phyloP scores from a whole-genome alignment of 2,888 invertebrate genomes.

The Macaria notata region DNA sequence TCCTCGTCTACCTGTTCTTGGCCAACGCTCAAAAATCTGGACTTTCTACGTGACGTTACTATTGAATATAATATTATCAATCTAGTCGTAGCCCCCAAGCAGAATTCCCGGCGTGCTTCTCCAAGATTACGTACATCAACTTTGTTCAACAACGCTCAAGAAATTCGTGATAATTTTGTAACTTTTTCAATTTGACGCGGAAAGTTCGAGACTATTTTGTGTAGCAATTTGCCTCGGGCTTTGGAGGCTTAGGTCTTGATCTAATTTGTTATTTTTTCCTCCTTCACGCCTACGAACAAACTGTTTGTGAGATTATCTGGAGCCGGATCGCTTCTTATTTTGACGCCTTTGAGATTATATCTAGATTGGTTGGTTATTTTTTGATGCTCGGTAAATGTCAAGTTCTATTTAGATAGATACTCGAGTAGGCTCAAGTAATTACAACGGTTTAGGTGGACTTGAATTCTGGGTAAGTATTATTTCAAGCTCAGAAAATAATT shows the following conservation, averaged over 20 bases:
- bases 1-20: too few relatives aligned
- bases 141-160: conserved; percentile 29
- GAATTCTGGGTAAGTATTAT: too few relatives aligned
- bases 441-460: too few relatives aligned
- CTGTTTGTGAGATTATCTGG: neutral
- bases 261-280: conserved; percentile 17
- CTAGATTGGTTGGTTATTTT: too few relatives aligned
- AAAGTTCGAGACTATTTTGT: conserved; percentile 34
- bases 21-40: too few relatives aligned
- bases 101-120: conserved; percentile 16
- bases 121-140: conserved; percentile 32
- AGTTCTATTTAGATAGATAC: too few relatives aligned
- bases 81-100: neutral
- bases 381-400: too few relatives aligned
- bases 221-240: conserved; percentile 30
- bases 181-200: conserved; percentile 37
- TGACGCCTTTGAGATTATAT: neutral
- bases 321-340: conserved; percentile 2
- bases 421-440: too few relatives aligned
- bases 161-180: conserved; percentile 36
- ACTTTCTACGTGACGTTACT: too few relatives aligned
- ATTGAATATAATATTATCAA: too few relatives aligned
- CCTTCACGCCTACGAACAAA: conserved; percentile 5
- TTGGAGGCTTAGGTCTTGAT: conserved; percentile 22
- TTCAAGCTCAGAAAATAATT: too few relatives aligned